phyloP scores from a whole-genome alignment of 2,888 invertebrate species.

The Crioceris asparagi region DNA sequence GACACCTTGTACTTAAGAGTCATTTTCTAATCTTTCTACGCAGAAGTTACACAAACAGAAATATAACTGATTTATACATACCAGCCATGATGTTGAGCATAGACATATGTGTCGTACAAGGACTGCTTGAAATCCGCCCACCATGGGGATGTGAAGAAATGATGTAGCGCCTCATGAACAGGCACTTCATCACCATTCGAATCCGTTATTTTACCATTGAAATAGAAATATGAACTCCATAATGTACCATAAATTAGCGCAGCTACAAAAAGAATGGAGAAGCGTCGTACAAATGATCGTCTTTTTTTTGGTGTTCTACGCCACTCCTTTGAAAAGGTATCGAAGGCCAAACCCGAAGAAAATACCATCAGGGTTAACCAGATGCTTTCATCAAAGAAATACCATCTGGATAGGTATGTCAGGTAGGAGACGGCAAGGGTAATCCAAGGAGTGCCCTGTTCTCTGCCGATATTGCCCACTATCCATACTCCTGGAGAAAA shows the following conservation, averaged over 20 bases:
- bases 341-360: slow-evolving; percentile 58
- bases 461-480: slow-evolving; percentile 82
- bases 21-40: too few species aligned
- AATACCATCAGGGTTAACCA: slow-evolving; percentile 60
- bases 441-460: slow-evolving; percentile 61
- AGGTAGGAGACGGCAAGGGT: slow-evolving; percentile 58
- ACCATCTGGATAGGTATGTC: slow-evolving; percentile 57
- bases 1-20: too few species aligned
- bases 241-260: slow-evolving; percentile 58
- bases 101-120: slow-evolving; percentile 62
- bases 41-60: too few species aligned
- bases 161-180: slow-evolving; percentile 75
- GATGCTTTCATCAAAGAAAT: slow-evolving; percentile 61
- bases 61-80: slow-evolving; percentile 30
- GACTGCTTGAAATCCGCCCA: slow-evolving; percentile 74
- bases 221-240: slow-evolving; percentile 73
- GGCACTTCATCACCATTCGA: slow-evolving; percentile 71
- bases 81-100: slow-evolving; percentile 79
- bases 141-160: slow-evolving; percentile 83
- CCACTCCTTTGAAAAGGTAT: slow-evolving; percentile 71
- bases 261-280: slow-evolving; percentile 49
- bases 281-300: slow-evolving; percentile 34
- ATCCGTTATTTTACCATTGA: slow-evolving; percentile 78
- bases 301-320: slow-evolving; percentile 50
- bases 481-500: slow-evolving; percentile 67